Base-by-base conservation (phyloP, 37 sponge, comb jelly and placozoan species). In the Geodia barretti region DNA sequence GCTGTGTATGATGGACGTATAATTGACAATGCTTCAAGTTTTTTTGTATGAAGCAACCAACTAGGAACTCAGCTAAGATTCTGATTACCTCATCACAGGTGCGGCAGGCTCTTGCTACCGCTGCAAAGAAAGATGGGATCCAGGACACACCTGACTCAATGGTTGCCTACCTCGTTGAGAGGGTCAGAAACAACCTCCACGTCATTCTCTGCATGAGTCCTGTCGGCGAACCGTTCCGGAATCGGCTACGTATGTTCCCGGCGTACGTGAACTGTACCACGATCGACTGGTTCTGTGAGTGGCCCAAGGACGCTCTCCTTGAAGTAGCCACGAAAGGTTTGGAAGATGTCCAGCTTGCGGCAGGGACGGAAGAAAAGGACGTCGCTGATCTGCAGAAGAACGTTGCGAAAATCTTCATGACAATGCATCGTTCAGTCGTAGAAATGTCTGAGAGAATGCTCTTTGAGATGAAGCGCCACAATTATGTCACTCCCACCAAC, bases 251-350 rank as follows among this genome's bases (percentile, higher is more conserved):
- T 17, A 90, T 90, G 93, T 99, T 88, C 80, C 99, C 99, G 1
- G 97, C 97, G 33, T 94, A 96, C 80, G 95, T 96, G 41, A 99
- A 94, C 93, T 99, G 99, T 76, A 99, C 99, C 26, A 99, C 99
- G 33, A 99, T 99, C 34, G 99, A 99, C 86, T 96, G 97, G 99
- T 99, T 99, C 74, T 81, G 78, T 25, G 95, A 99, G 83, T 99
- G 99, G 99, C 99, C 99, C 24, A 92, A 84, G 41, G 99, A 99
- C 62, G 99, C 99, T 73, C 90, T 99, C 43, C 77, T 91, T 71
- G 99, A 99, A 61, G 99, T 99, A 68, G 97, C 97, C 0, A 91
- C 94, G 80, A 84, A 89, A 66, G 94, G 92, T 78, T 77, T 99
- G 60, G 97, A 96, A 74, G 94, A 96, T 3, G 91, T 96, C 26